phyloP scores from a whole-genome alignment of 2,888 invertebrate species.

The Leucophenga maculata region DNA sequence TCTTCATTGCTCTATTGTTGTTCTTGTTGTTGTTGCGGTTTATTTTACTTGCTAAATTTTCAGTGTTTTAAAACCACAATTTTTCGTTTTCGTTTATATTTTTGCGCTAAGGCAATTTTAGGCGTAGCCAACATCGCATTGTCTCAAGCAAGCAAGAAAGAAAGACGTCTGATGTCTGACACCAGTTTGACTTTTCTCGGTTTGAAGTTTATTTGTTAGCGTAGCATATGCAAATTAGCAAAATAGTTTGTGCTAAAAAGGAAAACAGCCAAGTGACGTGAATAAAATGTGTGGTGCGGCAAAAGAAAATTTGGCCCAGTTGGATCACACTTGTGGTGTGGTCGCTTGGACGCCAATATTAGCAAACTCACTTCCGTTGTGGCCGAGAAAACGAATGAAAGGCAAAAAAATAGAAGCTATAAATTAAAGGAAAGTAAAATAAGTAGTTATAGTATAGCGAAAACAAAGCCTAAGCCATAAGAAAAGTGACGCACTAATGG shows the following conservation, averaged over 20 bases:
- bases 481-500: conserved; percentile 39
- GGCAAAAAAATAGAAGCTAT: conserved; percentile 14
- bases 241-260: conserved; percentile 43
- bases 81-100: neutral
- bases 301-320: conserved; percentile 10
- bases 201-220: conserved; percentile 36
- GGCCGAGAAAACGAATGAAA: conserved; percentile 5
- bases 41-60: conserved; percentile 27
- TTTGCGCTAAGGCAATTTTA: neutral
- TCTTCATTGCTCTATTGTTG: too few species aligned
- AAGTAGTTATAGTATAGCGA: neutral
- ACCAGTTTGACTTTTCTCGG: conserved; percentile 45
- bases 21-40: conserved; percentile 32
- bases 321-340: too few species aligned
- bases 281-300: conserved; percentile 1
- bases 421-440: conserved; percentile 25
- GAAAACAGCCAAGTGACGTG: too few species aligned
- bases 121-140: neutral
- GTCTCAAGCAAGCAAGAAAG: conserved; percentile 37
- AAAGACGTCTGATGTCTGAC: too few species aligned
- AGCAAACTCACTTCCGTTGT: conserved; percentile 59
- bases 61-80: neutral
- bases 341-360: conserved; percentile 21
- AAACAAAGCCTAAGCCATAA: conserved; percentile 12
- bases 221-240: conserved; percentile 53